Evolutionary conservation across 2,888 invertebrate species (phyloP), one percentile per base, ranked within the genome.

Genomic region (Troides aeacus): DNA sequence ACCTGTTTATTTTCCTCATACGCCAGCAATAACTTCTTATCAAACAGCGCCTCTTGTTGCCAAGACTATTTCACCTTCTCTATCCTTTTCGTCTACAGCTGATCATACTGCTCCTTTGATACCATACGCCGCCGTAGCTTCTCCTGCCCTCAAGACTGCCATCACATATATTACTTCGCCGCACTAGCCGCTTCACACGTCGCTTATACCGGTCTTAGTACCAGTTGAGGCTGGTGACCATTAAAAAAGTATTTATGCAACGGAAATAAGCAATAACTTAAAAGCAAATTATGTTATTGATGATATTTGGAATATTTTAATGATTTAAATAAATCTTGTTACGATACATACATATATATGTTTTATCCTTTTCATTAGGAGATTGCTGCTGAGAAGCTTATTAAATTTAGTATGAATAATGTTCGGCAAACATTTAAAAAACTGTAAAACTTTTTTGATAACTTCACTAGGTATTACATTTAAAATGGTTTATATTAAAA

Each of bases 81-180:
- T 73, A n/a, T 70, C 75, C 59, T 75, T 77, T 71, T 73, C 72
- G 62, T 71, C 73, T 42, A 68, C 72, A 23, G 72, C 76, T 39
- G 81, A 83, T 74, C 77, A 78, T 66, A 76, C 80, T 75, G 80
- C 78, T 30, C 88, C 88, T 72, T 93, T 93, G 23, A 91, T 94
- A 66, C 70, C 74, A n/a, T 74, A 74, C 61, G 63, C 72, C 30
- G 71, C 72, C n/a, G 69, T 76, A 60, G 76, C 76, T 58, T 87
- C 93, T 66, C 89, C 92, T 62, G 88, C 87, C 72, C 94, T 94
- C 18, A 69, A 69, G 17, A 93, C 95, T 64, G 93, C 94, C 77
- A 93, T 93, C 70, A 87, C 88, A 74, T 95, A n/a, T n/a, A n/a
- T n/a, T n/a, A 94, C 84, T 90, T 90, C 69, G 94, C 94, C 67